Evolutionary conservation across 1,140 invertebrate species (phyloP).

Genomic region (Lucilia cuprina): DNA sequence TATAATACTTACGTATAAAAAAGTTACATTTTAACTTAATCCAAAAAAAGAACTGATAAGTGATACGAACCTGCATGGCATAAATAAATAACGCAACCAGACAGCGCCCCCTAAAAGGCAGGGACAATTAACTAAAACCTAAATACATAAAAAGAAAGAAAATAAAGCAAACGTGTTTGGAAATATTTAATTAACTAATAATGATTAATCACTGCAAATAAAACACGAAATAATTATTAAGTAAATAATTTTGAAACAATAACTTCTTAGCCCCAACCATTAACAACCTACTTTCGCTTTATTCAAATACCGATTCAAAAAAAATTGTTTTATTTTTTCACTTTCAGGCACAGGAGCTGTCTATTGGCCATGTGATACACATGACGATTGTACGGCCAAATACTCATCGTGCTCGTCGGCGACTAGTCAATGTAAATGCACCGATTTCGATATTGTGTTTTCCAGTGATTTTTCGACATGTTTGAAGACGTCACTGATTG

Average conservation of each 20-base stretch:
- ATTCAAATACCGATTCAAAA: no score
- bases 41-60: neutral
- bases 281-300: no score
- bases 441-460: conserved; percentile 51
- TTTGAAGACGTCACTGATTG: conserved; percentile 56
- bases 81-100: no score
- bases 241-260: neutral
- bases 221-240: no score
- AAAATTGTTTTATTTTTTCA: no score
- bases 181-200: no score
- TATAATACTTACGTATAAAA: neutral
- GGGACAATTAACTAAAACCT: no score
- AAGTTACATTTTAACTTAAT: neutral
- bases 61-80: neutral
- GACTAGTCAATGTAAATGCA: conserved; percentile 48
- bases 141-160: no score
- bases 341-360: conserved; percentile 41
- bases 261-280: neutral
- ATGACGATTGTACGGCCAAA: conserved; percentile 54
- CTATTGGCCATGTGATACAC: conserved; percentile 57
- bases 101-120: no score
- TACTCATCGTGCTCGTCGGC: conserved; percentile 49
- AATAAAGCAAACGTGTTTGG: no score
- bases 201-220: no score
- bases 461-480: conserved; percentile 52